phyloP scores from a whole-genome alignment of 2,888 invertebrate species.

The Rotaria macrura region DNA sequence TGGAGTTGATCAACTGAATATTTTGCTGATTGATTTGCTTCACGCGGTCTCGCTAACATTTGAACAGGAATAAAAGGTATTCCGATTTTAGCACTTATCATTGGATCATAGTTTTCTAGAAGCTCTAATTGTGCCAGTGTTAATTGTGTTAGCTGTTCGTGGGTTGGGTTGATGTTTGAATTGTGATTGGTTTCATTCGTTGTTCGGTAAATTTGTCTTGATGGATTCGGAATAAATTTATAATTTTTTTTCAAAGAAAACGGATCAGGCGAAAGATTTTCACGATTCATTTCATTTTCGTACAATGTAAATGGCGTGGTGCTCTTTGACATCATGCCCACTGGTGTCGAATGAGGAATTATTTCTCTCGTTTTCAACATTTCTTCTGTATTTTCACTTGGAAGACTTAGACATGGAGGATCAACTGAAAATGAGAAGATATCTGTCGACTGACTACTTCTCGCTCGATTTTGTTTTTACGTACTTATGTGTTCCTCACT shows the following conservation, averaged over 20 bases:
- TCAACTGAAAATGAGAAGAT: too few relatives aligned
- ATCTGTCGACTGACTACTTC: too few relatives aligned
- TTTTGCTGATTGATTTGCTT: neutral
- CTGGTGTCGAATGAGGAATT: neutral
- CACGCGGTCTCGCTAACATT: constrained; percentile 14
- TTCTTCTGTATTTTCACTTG: neutral
- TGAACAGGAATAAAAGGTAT: constrained; percentile 4
- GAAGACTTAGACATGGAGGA: neutral
- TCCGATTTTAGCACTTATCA: neutral
- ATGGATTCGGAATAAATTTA: neutral
- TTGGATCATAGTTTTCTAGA: constrained; percentile 10
- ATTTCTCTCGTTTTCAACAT: neutral
- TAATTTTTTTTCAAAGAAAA: neutral
- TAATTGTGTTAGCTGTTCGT: neutral
- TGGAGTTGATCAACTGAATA: neutral
- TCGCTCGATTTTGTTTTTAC: too few relatives aligned
- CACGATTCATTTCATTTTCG: neutral
- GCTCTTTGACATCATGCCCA: neutral
- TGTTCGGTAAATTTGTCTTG: neutral
- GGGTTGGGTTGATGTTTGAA: neutral
- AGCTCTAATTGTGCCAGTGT: constrained; percentile 1
- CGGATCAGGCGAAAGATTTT: neutral
- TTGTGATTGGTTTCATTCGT: neutral
- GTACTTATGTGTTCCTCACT: too few relatives aligned
- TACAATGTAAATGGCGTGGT: neutral